These are phyloP conservation scores for Nesoenas mayeri DNA, from an alignment of 2,113 vertebrate species.

Conservation along the genomic window DNA sequence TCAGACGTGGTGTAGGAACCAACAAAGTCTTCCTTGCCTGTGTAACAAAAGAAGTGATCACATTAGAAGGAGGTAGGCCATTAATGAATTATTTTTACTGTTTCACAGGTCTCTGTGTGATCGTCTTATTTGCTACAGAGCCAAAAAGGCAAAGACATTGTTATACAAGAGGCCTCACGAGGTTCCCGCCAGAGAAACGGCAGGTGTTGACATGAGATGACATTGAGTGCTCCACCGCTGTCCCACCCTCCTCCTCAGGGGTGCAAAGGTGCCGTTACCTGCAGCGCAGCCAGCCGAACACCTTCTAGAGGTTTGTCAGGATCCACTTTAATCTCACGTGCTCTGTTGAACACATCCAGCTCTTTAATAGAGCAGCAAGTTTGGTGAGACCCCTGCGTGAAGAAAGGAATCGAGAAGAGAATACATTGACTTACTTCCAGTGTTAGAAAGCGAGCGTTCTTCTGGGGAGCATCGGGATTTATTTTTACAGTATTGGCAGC, in stretches of 20 bases:
- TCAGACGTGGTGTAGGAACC: constrained; percentile 92
- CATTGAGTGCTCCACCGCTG: background rate
- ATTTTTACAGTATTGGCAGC: constrained; percentile 84
- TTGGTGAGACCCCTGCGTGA: constrained; percentile 79
- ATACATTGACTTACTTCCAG: constrained; percentile 81
- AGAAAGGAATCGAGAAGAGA: background rate
- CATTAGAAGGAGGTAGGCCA: background rate
- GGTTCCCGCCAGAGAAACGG: background rate
- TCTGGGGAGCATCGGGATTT: constrained; percentile 90
- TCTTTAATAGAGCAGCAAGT: constrained; percentile 77
- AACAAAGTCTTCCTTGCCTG: constrained; percentile 89
- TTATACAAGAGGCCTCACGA: accelerated
- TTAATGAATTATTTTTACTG: background rate
- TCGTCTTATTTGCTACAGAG: background rate
- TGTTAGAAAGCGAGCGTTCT: constrained; percentile 80
- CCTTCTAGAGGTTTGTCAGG: constrained; percentile 95
- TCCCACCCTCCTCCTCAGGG: background rate
- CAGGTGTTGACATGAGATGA: accelerated
- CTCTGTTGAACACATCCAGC: constrained; percentile 79
- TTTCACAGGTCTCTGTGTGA: background rate
- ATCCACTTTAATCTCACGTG: constrained; percentile 90
- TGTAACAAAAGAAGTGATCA: background rate
- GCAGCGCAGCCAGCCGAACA: constrained; percentile 82
- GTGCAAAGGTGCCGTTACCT: constrained; percentile 77
- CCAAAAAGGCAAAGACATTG: background rate